Evolutionary conservation across 2,888 invertebrate genomes (phyloP).

Genomic region (Agonopterix heracliana): DNA sequence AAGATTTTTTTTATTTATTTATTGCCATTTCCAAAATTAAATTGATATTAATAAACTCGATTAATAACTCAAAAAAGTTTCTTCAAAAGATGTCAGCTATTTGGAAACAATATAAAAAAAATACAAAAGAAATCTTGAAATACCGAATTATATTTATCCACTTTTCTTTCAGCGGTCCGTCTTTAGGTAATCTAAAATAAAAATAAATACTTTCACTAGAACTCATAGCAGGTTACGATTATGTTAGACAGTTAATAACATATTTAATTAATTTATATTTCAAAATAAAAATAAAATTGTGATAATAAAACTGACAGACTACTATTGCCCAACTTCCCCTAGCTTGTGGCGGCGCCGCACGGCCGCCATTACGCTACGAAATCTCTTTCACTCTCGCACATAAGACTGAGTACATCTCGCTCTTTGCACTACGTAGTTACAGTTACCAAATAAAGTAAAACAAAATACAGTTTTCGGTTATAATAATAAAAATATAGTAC

Average conservation of each 20-base stretch:
- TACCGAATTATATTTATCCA: constrained; percentile 4
- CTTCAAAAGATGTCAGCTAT: no score
- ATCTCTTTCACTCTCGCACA: not conserved
- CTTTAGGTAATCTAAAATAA: not conserved
- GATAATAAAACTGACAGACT: not conserved
- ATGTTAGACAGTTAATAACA: not conserved
- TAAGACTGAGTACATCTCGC: not conserved
- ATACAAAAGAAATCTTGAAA: no score
- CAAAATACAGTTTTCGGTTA: not conserved
- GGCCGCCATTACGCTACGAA: not conserved
- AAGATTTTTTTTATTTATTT: no score
- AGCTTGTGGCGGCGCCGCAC: not conserved
- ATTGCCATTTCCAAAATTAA: no score
- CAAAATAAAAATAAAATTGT: not conserved
- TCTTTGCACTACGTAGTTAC: not conserved
- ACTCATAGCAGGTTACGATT: not conserved
- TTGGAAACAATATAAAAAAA: no score
- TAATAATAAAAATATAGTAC: not conserved
- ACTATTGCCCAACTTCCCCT: not conserved
- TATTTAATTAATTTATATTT: not conserved
- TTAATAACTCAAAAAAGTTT: no score
- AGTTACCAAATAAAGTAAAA: not conserved
- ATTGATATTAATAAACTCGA: no score
- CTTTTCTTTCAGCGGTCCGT: constrained; percentile 4
- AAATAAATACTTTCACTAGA: not conserved